A percentile compares a stretch with the other conserved stretches of the same genome.
These are phyloP conservation scores for Podiceps cristatus DNA, from an alignment of 2,113 vertebrate species.

Conservation along the genomic window DNA sequence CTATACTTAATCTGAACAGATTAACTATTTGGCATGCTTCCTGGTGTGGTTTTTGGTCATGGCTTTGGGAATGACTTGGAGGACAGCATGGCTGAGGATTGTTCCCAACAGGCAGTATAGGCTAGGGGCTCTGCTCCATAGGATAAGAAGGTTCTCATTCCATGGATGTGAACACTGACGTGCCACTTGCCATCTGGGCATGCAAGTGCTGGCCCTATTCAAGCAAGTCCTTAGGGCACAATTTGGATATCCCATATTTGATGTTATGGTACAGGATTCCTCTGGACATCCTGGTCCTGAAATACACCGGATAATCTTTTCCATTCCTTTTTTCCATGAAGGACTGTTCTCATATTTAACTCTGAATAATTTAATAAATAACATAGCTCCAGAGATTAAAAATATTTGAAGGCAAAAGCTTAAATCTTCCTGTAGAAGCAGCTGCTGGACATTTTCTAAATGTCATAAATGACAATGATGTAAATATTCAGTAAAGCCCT, in stretches of 20 bases:
- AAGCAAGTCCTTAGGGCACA: not conserved
- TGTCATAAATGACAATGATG: not conserved
- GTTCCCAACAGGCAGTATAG: fast-evolving
- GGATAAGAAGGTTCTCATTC: not conserved
- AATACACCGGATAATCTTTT: not conserved
- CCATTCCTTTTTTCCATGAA: not conserved
- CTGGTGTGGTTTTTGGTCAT: not conserved
- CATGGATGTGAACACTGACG: not conserved
- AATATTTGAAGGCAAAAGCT: not conserved
- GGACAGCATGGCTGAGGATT: not conserved
- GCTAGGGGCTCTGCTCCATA: not conserved
- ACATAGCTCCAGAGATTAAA: not conserved
- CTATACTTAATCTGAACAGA: not conserved
- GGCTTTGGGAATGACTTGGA: not conserved
- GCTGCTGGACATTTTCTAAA: not conserved
- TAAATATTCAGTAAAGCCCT: not conserved
- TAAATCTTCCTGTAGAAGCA: not conserved
- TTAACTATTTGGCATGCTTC: not conserved
- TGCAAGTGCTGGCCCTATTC: not conserved
- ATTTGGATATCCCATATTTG: not conserved
- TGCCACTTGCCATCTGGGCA: not conserved
- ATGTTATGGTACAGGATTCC: not conserved
- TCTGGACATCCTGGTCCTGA: not conserved
- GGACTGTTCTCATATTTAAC: not conserved
- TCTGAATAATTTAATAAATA: not conserved